Evolutionary conservation across 2,888 invertebrate species (phyloP), one percentile per base, ranked within the genome.

Genomic region (Ectemnius cavifrons): DNA sequence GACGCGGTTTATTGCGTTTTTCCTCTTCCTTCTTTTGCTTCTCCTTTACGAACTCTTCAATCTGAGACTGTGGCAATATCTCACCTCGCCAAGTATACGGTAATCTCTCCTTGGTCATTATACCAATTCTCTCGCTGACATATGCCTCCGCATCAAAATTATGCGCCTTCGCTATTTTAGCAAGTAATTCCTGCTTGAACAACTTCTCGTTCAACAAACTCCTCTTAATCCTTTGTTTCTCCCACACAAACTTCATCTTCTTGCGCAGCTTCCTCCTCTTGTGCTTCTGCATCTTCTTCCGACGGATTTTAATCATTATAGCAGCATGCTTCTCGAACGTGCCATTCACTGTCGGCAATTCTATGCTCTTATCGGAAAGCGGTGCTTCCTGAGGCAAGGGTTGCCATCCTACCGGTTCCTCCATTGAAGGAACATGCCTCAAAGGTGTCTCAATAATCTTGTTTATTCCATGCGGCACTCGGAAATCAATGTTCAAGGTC

Each of bases 271-370:
- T 97, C 89, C 91, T 95, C 60, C 95, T 91, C 89, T 97, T 95
- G 87, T 97, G 97, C 84, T 95, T 96, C 90, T 95, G 96, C 96
- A 98, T 97, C 91, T 97, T 97, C 67, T 94, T 93, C 63, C 94
- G 92, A 63, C 97, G 92, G 47, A 97, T 96, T 0, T 95, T 94
- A 79, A 97, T 94, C 71, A 97, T 90, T 65, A 95, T 92, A 0
- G 93, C 93, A 0, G 97, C 96, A 85, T 94, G 93, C 86, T 95
- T 96, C 86, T 95, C 94, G 63, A 93, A 28, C 8, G 56, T 60
- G 63, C 66, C 61, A 27, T 18, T 73, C 11, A 6, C 65, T 0
- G 80, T 1, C 0, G 93, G 94, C 58, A 93, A 83, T 37, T 93
- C 92, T 27, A 93, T 83, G 61, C 92, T 92, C 89, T 92, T 92